Conservation (phyloP, 2,797 vertebrate species). For the Geotria australis region DNA sequence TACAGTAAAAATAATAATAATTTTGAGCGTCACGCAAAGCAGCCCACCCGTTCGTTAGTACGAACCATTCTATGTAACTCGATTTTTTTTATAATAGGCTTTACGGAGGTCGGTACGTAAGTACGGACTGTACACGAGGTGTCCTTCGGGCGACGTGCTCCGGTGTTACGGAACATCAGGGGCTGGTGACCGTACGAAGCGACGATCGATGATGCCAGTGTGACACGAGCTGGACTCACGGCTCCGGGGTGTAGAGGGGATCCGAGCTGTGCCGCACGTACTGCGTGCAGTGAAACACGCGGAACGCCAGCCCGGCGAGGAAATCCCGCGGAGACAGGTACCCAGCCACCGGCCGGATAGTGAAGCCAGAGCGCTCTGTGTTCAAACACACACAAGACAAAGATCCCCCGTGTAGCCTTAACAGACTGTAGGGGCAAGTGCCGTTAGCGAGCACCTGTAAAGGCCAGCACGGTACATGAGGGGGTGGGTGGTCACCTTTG, state of each 20-base stretch:
- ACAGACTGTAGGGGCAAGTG: too few relatives aligned
- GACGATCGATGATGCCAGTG: conserved; percentile 4
- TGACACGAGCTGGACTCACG: conserved; percentile 26
- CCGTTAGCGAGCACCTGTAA: too few relatives aligned
- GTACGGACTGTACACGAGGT: too few relatives aligned
- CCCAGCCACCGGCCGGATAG: conserved; percentile 74
- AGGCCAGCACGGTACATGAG: too few relatives aligned
- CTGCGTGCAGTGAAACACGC: conserved; percentile 94
- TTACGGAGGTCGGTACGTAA: too few relatives aligned
- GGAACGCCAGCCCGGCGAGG: conserved; percentile 75
- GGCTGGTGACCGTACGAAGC: conserved; percentile 7
- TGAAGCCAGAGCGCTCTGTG: conserved; percentile 63
- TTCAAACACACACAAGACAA: neutral
- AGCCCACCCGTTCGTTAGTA: too few relatives aligned
- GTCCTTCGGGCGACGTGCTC: conserved; percentile 9
- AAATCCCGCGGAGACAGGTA: conserved; percentile 84
- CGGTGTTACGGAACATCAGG: conserved; percentile 8
- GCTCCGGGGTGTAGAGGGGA: conserved; percentile 83
- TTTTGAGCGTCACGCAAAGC: too few relatives aligned
- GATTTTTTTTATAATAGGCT: too few relatives aligned
- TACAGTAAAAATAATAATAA: too few relatives aligned
- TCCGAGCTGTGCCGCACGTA: conserved; percentile 87
- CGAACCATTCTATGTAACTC: too few relatives aligned
- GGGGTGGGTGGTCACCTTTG: too few relatives aligned
- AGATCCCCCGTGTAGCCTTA: too few relatives aligned